phyloP scores from a whole-genome alignment of 2,113 vertebrate genomes.

The Periophthalmus modestus region DNA sequence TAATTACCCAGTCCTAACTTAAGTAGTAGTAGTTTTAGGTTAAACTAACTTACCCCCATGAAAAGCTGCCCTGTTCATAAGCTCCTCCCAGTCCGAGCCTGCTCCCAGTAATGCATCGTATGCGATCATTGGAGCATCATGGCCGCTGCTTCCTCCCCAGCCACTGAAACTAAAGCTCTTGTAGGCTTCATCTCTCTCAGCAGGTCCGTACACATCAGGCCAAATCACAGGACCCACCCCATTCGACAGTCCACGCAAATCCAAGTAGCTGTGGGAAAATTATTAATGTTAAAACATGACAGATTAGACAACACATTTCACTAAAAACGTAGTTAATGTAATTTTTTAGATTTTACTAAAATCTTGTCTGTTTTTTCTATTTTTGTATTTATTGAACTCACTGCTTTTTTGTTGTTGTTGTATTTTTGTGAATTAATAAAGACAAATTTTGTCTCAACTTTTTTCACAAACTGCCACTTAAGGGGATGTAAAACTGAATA shows the following conservation, averaged over 20 bases:
- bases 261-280: conserved; percentile 75
- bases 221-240: conserved; percentile 67
- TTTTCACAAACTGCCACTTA: too few relatives aligned
- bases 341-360: too few relatives aligned
- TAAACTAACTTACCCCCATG: conserved; percentile 75
- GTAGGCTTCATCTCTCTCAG: conserved; percentile 78
- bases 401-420: too few relatives aligned
- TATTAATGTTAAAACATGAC: neutral
- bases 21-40: neutral
- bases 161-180: conserved; percentile 77
- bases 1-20: too few relatives aligned
- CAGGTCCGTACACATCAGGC: conserved; percentile 68
- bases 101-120: conserved; percentile 80
- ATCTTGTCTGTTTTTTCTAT: too few relatives aligned
- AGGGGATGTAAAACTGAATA: too few relatives aligned
- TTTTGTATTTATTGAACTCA: too few relatives aligned
- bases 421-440: too few relatives aligned
- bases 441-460: too few relatives aligned
- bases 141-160: conserved; percentile 83
- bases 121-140: conserved; percentile 87
- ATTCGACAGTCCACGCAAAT: conserved; percentile 73
- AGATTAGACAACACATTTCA: too few relatives aligned
- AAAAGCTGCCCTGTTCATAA: conserved; percentile 77
- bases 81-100: conserved; percentile 75
- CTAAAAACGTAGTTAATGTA: too few relatives aligned